phyloP scores from a whole-genome alignment of 2,888 invertebrate species.

The Anthrax anthrax region DNA sequence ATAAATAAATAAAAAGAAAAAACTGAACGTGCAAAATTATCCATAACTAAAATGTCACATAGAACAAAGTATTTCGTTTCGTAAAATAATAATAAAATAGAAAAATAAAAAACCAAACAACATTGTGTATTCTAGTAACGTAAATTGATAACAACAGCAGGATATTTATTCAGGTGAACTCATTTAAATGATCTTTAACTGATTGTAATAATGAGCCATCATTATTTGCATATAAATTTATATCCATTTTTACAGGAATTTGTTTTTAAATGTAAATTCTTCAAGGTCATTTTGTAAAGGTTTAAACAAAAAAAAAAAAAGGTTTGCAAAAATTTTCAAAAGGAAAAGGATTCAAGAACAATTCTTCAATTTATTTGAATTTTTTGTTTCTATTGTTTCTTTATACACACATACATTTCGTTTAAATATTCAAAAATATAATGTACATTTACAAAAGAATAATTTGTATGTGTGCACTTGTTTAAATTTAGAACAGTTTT shows the following conservation, averaged over 20 bases:
- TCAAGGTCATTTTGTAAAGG: background rate
- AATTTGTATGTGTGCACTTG: constrained; percentile 1
- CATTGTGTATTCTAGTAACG: background rate
- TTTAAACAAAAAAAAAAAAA: background rate
- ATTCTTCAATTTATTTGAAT: background rate
- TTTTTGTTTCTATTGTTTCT: no score
- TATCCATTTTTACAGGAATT: background rate
- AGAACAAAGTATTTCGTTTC: no score
- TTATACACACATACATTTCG: background rate
- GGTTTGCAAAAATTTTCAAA: background rate
- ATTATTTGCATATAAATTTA: background rate
- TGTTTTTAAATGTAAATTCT: no score
- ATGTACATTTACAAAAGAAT: no score
- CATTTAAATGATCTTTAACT: background rate
- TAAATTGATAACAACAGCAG: background rate
- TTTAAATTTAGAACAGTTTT: background rate
- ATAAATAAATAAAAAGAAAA: no score
- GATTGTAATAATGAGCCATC: background rate
- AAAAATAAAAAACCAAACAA: background rate
- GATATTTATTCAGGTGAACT: constrained; percentile 5
- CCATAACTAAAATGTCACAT: no score
- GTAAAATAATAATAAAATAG: no score
- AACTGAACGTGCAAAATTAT: no score
- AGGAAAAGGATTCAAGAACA: background rate
- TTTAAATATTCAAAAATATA: no score